phyloP scores from a whole-genome alignment of 2,888 invertebrate genomes.

The Orthosia incerta region DNA sequence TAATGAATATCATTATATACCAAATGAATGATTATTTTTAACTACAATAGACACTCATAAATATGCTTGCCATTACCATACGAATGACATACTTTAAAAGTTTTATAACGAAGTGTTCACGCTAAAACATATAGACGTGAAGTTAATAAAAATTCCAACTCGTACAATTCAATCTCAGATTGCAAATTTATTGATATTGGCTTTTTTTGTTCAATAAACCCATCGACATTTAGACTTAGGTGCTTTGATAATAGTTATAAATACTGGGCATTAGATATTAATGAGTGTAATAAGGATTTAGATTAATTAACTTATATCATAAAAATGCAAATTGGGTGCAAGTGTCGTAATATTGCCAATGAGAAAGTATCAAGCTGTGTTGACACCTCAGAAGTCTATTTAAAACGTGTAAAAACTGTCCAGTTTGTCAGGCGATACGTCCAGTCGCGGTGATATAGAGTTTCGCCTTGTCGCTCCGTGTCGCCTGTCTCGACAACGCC shows the following conservation, averaged over 20 bases:
- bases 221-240: slow-evolving; percentile 28
- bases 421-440: slow-evolving; percentile 41
- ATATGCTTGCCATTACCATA: slow-evolving; percentile 77
- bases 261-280: slow-evolving; percentile 28
- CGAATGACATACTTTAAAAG: slow-evolving; percentile 69
- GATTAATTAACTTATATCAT: slow-evolving; percentile 20
- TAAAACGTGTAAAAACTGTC: slow-evolving; percentile 46
- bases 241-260: slow-evolving; percentile 24
- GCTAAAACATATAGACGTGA: slow-evolving; percentile 14
- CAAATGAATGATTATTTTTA: slow-evolving; percentile 81
- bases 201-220: slow-evolving; percentile 29
- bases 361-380: slow-evolving; percentile 38
- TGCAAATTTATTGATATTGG: slow-evolving; percentile 33
- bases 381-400: slow-evolving; percentile 36
- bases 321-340: slow-evolving; percentile 21
- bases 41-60: slow-evolving; percentile 71
- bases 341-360: slow-evolving; percentile 19
- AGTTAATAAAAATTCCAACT: slow-evolving; percentile 46
- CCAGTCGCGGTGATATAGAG: slow-evolving; percentile 53
- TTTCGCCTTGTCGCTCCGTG: slow-evolving; percentile 68
- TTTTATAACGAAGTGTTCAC: slow-evolving; percentile 46
- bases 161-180: slow-evolving; percentile 30
- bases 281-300: slow-evolving; percentile 33
- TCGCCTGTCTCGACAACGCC: slow-evolving; percentile 62
- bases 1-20: slow-evolving; percentile 71